A percentile compares a stretch with the other conserved stretches of the same genome.
Conservation (phyloP, 1,140 invertebrate species). For the Caenorhabditis brenneri region DNA sequence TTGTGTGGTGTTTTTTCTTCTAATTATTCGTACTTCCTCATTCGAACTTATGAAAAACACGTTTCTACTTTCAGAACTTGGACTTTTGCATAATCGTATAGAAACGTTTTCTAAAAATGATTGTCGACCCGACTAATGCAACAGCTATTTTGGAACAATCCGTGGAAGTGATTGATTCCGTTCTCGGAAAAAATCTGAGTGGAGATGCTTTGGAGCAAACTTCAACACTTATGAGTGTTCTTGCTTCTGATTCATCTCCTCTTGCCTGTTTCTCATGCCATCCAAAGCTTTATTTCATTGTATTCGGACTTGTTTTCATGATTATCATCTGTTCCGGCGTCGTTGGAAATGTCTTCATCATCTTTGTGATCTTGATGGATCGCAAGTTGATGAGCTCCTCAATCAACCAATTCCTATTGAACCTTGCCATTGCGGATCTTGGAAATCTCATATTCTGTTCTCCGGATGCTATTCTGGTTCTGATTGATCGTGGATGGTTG, state of each 20-base stretch:
- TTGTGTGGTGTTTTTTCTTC: not conserved
- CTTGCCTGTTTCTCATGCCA: constrained; percentile 33
- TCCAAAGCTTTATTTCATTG: not conserved
- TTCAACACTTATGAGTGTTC: not conserved
- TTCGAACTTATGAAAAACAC: not conserved
- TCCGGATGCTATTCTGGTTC: constrained; percentile 53
- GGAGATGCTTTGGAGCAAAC: not conserved
- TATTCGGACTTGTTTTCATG: constrained; percentile 39
- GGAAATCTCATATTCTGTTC: constrained; percentile 57
- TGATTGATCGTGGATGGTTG: constrained; percentile 56
- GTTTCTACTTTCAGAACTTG: not conserved
- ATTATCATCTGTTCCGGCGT: constrained; percentile 48
- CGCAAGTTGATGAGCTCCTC: constrained; percentile 52
- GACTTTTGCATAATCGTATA: not conserved
- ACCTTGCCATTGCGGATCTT: constrained; percentile 58
- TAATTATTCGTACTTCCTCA: not conserved
- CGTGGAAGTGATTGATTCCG: not conserved
- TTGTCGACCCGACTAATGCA: not conserved
- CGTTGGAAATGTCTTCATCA: constrained; percentile 49
- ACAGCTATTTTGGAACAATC: not conserved
- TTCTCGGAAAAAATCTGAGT: not conserved
- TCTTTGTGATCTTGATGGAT: constrained; percentile 52
- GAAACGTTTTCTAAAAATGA: not conserved
- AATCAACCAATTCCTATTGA: constrained; percentile 57
- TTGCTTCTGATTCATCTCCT: not conserved